Evolutionary conservation across 2,888 invertebrate species (phyloP), one percentile per base, ranked within the genome.

Genomic region (Horisme vitalbata): DNA sequence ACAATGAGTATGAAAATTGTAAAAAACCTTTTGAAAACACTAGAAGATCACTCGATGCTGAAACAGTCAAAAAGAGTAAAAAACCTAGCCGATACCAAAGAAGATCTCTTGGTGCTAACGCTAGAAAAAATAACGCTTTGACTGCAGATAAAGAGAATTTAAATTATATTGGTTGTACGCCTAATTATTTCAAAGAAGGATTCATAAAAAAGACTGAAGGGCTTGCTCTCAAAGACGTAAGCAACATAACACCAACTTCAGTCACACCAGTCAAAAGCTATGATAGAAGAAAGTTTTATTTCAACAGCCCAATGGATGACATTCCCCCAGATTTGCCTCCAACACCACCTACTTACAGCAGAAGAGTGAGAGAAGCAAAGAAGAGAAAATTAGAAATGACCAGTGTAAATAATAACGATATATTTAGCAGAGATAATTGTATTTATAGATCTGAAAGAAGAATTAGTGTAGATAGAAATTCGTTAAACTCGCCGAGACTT

Each of bases 111-210:
- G 83, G 85, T 11, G 71, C 84, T 13, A 65, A 73, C 47, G 80
- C 84, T 30, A 77, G 83, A 49, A 86, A 82, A 66, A 83, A 74
- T 52, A 78, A 68, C 27, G 59, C 75, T 1, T 79, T 75, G 65
- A 71, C 65, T 8, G 55, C 78, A 7, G 89, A 90, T 45, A 89
- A 90, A 71, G 89, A 90, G 61, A 90, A 91, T 55, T 68, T 86
- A 7, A 89, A 91, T 53, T 83, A 85, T 33, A 82, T 91, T 43
- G 87, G 88, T 4, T 90, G 90, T 53, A 92, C 92, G 38, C 92
- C 92, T 53, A 92, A 92, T 59, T 91, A 91, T 58, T 92, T 84
- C 52, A 91, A 90, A 64, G 91, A 92, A 55, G 91, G 92, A 2
- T 92, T 91, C 13, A 61, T 81, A 2, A 91, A 91, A 45, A 92